Evolutionary conservation across 2,888 invertebrate species (phyloP).

Genomic region (Homarus gammarus): DNA sequence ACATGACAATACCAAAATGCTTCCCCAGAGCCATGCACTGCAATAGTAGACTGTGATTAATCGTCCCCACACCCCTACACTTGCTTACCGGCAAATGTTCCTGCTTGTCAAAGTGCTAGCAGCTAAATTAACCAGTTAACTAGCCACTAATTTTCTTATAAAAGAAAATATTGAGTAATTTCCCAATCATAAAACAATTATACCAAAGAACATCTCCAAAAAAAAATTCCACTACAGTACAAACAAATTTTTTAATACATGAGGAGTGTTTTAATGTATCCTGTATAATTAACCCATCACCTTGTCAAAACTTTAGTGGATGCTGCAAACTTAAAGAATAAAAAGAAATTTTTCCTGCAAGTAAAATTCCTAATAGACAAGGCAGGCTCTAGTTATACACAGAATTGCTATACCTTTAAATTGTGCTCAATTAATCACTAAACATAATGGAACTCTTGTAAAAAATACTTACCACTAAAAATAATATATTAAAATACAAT

Average conservation of each 20-base stretch:
- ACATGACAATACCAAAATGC: not conserved
- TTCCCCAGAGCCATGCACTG: constrained; percentile 1
- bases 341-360: not conserved
- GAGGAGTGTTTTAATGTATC: not conserved
- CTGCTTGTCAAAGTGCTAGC: too few species aligned
- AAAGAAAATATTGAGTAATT: too few species aligned
- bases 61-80: too few species aligned
- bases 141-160: too few species aligned
- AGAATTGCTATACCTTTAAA: not conserved
- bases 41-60: not conserved
- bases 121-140: too few species aligned
- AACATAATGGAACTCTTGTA: not conserved
- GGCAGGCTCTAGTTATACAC: constrained; percentile 1
- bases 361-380: not conserved
- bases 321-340: not conserved
- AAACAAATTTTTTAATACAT: not conserved
- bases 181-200: too few species aligned
- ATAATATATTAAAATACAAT: not conserved
- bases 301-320: not conserved
- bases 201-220: too few species aligned
- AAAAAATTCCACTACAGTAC: too few species aligned
- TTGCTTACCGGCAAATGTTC: too few species aligned
- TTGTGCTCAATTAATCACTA: constrained; percentile 5
- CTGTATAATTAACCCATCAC: not conserved
- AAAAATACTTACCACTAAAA: not conserved